Percentiles rank a stretch among this genome's conserved stretches.
Evolutionary conservation across 2,797 vertebrate species (phyloP).

Genomic region (Thunnus albacares): DNA sequence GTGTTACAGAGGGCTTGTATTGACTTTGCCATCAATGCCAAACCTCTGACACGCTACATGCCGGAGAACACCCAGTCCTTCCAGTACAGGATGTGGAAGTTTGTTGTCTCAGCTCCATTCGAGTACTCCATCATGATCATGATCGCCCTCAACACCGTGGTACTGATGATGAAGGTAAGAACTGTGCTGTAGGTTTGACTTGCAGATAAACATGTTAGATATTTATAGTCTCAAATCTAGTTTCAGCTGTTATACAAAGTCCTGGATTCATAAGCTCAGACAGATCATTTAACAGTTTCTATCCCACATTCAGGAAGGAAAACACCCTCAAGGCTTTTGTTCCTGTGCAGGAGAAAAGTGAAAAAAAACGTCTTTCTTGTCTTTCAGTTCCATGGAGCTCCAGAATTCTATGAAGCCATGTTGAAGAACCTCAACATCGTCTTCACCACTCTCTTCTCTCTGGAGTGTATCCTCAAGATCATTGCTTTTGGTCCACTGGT

Average conservation of each 20-base stretch:
- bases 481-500: constrained; percentile 97
- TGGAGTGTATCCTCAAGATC: constrained; percentile 97
- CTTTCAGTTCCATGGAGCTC: constrained; percentile 92
- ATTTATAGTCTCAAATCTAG: neutral
- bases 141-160: constrained; percentile 97
- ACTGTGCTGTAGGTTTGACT: neutral
- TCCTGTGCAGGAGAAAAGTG: too few species aligned
- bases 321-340: too few species aligned
- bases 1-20: constrained; percentile 94
- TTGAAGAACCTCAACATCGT: constrained; percentile 96
- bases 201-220: neutral
- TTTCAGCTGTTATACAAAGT: neutral
- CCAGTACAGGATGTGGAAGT: constrained; percentile 98
- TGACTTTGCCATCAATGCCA: constrained; percentile 97
- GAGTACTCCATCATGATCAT: constrained; percentile 99
- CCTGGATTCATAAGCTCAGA: neutral
- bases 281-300: neutral
- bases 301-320: too few species aligned
- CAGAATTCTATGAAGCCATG: constrained; percentile 92
- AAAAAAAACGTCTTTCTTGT: neutral
- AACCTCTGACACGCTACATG: constrained; percentile 97
- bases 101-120: constrained; percentile 96
- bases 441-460: constrained; percentile 96
- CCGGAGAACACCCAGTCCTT: constrained; percentile 95
- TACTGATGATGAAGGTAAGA: constrained; percentile 99